Base-by-base conservation (phyloP, 2,113 vertebrate genomes). In the Ammospiza caudacuta region DNA sequence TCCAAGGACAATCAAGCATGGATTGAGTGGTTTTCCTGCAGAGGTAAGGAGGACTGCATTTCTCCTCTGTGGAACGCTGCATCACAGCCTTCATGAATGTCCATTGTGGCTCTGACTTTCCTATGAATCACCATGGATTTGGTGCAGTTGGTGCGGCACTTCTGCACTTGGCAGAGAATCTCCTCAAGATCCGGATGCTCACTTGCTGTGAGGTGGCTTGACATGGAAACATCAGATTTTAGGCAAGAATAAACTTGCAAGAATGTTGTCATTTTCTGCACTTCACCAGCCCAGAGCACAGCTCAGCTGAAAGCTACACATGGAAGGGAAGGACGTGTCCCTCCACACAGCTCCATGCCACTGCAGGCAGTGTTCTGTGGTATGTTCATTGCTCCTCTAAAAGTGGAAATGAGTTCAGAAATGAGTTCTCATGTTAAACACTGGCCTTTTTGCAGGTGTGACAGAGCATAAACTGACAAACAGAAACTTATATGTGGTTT, bases 71-170 rank as follows among this genome's bases (percentile, higher is more conserved):
- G 72, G 19, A 37, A 0, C 0, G 5, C 23, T 15, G n/a, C 33
- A 84, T 68, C 62, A 12, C 0, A 3, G 37, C 22, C 19, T 87
- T 41, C 68, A 27, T 41, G 37, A 66, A n/a, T 1, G 0, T 74
- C 24, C 8, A 1, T 5, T 44, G 35, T 44, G 75, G 37, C 69
- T 90, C 58, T 92, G 55, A 58, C 28, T 25, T 51, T 81, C 41
- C n/a, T 49, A 0, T 29, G 49, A 72, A 49, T 68, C 33, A 12
- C 31, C 0, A 0, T 28, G 57, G 66, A 35, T 55, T 72, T 73
- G 66, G 39, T 51, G 69, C 12, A 62, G 37, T 11, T 63, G 52
- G 19, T 75, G 16, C 22, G 24, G 22, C 27, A 52, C 20, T 52
- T 13, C 18, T 44, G 47, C 55, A 87, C 9, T 0, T 62, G 43